Conservation (phyloP, 2,888 invertebrate species). For the Acleris emargana region DNA sequence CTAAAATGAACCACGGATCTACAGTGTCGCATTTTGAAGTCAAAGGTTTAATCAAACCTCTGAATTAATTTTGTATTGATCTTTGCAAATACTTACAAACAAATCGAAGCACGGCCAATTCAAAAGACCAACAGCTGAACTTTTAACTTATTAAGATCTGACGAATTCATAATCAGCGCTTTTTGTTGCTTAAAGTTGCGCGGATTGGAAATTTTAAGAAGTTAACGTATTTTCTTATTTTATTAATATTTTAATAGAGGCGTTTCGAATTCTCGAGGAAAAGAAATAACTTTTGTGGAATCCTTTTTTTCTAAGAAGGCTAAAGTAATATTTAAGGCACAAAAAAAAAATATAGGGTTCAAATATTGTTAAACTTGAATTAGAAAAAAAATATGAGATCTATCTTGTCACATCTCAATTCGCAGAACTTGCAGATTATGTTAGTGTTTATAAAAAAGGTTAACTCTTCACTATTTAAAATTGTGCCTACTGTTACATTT, state of each 20-base stretch:
- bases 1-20: background rate
- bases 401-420: too few species aligned
- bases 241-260: conserved; percentile 23
- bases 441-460: too few species aligned
- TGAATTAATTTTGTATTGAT: conserved; percentile 31
- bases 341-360: too few species aligned
- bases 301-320: too few species aligned
- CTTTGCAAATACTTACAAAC: conserved; percentile 29
- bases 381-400: too few species aligned
- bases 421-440: too few species aligned
- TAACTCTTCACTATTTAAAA: too few species aligned
- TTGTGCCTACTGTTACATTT: too few species aligned
- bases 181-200: conserved; percentile 32
- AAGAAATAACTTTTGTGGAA: background rate
- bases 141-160: conserved; percentile 29
- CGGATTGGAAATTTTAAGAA: conserved; percentile 16
- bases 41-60: conserved; percentile 23
- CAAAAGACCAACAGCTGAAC: conserved; percentile 32
- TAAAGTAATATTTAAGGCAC: too few species aligned
- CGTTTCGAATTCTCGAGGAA: conserved; percentile 6
- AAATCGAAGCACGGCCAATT: conserved; percentile 24
- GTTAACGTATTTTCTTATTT: conserved; percentile 21
- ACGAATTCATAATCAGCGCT: conserved; percentile 33
- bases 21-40: conserved; percentile 19
- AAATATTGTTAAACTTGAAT: too few species aligned